Conservation (phyloP, 2,888 invertebrate genomes). For the Epistrophe grossulariae region DNA sequence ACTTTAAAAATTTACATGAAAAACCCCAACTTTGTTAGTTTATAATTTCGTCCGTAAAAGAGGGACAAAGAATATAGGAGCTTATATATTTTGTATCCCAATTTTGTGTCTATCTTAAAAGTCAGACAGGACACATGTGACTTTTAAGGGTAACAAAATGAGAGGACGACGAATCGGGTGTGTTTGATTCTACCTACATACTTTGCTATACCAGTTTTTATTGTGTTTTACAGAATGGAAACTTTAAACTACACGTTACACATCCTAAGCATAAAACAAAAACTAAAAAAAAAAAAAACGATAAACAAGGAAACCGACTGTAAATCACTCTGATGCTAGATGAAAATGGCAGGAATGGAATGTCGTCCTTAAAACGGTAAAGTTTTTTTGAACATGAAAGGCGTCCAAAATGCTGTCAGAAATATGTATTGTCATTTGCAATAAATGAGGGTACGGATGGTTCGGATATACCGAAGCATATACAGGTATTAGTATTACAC, state of each 20-base stretch:
- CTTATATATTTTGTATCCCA: neutral
- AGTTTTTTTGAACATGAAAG: neutral
- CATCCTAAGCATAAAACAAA: neutral
- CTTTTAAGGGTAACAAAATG: neutral
- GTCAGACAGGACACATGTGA: neutral
- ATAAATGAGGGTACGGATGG: neutral
- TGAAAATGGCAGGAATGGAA: neutral
- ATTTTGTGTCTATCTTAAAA: neutral
- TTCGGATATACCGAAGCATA: neutral
- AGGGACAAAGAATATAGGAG: neutral
- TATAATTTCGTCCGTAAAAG: neutral
- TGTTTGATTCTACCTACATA: neutral
- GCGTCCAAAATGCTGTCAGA: neutral
- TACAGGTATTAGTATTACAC: neutral
- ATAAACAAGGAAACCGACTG: conserved; percentile 16
- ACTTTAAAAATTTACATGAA: conserved; percentile 3
- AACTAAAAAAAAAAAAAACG: neutral
- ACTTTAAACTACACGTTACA: neutral
- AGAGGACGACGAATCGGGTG: neutral
- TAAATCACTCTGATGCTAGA: conserved; percentile 18
- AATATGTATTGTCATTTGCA: conserved; percentile 1
- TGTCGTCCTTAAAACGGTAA: neutral
- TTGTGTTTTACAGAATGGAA: neutral
- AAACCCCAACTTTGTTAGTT: neutral
- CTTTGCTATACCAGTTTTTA: neutral